Evolutionary conservation across 2,888 invertebrate genomes (phyloP).

Genomic region (Epinotia nisella): DNA sequence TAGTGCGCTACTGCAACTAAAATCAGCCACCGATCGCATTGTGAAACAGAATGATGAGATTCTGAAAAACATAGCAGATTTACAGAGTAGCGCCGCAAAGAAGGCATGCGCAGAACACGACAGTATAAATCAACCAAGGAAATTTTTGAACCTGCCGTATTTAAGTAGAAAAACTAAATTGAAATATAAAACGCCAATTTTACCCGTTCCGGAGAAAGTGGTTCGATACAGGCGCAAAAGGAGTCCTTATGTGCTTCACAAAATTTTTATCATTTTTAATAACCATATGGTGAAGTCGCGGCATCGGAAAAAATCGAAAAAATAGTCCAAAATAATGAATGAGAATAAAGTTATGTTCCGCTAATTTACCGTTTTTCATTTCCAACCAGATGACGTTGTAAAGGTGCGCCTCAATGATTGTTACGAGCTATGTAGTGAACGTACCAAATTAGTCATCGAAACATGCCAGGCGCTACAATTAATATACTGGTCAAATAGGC

Average conservation of each 20-base stretch:
- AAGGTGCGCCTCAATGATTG: neutral
- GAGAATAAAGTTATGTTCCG: neutral
- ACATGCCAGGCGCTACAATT: neutral
- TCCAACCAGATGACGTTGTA: neutral
- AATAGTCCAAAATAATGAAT: neutral
- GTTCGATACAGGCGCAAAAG: constrained; percentile 59
- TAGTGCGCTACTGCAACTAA: constrained; percentile 64
- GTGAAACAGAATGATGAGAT: constrained; percentile 68
- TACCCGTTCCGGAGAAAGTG: constrained; percentile 48
- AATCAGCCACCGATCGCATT: constrained; percentile 61
- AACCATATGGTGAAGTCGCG: constrained; percentile 50
- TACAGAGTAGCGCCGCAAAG: constrained; percentile 22
- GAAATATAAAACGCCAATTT: neutral
- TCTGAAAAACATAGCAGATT: constrained; percentile 59
- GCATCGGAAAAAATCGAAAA: neutral
- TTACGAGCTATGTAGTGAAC: neutral
- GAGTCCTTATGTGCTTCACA: constrained; percentile 60
- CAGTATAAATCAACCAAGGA: neutral
- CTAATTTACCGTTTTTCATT: neutral
- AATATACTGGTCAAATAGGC: neutral
- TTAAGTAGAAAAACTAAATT: neutral
- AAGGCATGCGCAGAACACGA: neutral
- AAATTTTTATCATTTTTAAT: constrained; percentile 64
- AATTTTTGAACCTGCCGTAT: constrained; percentile 2
- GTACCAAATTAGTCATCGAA: neutral